Evolutionary conservation across 2,797 vertebrate species (phyloP).

Genomic region (Cottoperca gobio): DNA sequence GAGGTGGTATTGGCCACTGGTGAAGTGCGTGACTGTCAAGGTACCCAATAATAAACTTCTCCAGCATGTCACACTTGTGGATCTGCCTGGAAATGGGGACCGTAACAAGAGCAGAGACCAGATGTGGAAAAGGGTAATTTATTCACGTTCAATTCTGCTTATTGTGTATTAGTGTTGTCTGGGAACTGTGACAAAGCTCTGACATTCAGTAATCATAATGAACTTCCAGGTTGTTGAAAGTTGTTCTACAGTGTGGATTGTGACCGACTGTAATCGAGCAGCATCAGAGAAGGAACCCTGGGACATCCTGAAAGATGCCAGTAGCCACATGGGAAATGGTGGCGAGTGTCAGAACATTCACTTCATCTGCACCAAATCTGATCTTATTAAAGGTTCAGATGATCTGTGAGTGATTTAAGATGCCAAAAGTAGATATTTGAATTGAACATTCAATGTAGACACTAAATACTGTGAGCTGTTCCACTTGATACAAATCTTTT

Average conservation of each 20-base stretch:
- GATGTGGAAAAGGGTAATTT: slow-evolving; percentile 74
- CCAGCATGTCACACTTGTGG: slow-evolving; percentile 68
- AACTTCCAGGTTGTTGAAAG: slow-evolving; percentile 46
- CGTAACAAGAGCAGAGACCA: slow-evolving; percentile 67
- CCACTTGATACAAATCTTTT: too few species aligned
- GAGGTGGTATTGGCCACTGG: slow-evolving; percentile 70
- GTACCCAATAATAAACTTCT: slow-evolving; percentile 59
- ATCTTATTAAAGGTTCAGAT: accelerated
- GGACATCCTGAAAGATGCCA: slow-evolving; percentile 48
- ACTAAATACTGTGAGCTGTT: too few species aligned
- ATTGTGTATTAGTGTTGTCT: too few species aligned
- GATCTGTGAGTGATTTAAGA: slow-evolving; percentile 19
- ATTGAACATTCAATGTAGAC: too few species aligned
- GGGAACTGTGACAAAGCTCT: background rate
- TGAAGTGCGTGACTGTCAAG: slow-evolving; percentile 72
- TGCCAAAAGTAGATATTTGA: background rate
- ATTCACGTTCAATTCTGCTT: background rate
- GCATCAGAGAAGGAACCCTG: slow-evolving; percentile 45
- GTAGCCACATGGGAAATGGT: slow-evolving; percentile 53
- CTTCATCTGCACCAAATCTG: slow-evolving; percentile 71
- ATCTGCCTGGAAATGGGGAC: slow-evolving; percentile 78
- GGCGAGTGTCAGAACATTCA: slow-evolving; percentile 55
- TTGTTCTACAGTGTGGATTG: slow-evolving; percentile 67
- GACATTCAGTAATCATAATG: background rate
- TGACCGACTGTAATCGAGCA: slow-evolving; percentile 49